Base-by-base conservation (phyloP, 1,140 invertebrate species). In the Drosophila bocqueti region DNA sequence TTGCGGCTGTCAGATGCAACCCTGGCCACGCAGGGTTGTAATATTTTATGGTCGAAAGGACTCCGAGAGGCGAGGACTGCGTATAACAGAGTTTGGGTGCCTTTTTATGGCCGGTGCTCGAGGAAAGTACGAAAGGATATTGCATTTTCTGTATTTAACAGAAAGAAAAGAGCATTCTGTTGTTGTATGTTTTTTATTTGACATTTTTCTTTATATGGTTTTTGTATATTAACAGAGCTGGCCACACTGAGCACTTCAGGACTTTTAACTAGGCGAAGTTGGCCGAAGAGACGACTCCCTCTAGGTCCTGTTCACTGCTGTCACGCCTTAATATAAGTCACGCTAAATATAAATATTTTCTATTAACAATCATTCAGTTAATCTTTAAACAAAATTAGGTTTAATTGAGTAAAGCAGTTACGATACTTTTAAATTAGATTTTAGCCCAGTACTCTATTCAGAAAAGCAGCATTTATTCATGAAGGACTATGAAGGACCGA, bases 1-100 rank as follows among this genome's bases (percentile, higher is more conserved):
- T 87, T 87, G 85, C 84, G 84, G 85, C 84, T 89, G 84, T 90
- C 85, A 87, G 84, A 89, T 87, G 85, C 84, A 87, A 89, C 85
- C 69, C 81, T 84, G 81, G 65, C 68, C 77, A 79, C 76, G 77
- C 81, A 81, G 81, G 46, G 84, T 67, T 87, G 76, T 89, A 81
- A 87, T 89, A 83, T 89, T 83, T 87, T 87, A 87, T 84, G 84
- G 77, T 64, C 38, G 52, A 81, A 52, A 49, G 63, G 50, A 47
- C 40, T 9, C 43, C 38, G 29, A 31, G 16, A 45, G 26, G 16
- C 10, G 31, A n/a, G 26, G 26, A 38, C 7, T 43, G n/a, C 15
- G 42, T 11, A 13, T 34, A 13, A n/a, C 26, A 55, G 45, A 31
- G 43, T 65, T 34, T 46, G 55, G 55, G 40, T 60, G 67, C n/a